Conservation (phyloP, 1,140 invertebrate genomes). For the Venturia canescens region DNA sequence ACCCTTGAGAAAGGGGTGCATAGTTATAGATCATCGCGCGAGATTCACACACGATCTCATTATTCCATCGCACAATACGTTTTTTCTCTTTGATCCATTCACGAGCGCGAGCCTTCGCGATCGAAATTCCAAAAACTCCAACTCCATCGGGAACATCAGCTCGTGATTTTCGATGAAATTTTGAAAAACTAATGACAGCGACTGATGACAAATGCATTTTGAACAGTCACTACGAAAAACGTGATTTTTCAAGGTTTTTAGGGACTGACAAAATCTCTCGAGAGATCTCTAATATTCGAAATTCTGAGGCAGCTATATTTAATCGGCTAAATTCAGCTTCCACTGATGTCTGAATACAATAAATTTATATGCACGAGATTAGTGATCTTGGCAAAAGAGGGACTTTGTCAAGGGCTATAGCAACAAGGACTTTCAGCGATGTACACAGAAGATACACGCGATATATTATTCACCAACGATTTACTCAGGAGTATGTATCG, state of each 20-base stretch:
- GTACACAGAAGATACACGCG: slow-evolving; percentile 12
- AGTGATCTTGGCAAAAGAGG: slow-evolving; percentile 32
- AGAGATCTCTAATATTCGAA: no score
- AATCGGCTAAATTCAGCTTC: no score
- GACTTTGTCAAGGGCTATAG: background rate
- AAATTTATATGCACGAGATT: background rate
- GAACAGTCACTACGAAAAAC: no score
- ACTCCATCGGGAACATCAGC: no score
- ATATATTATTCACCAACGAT: slow-evolving; percentile 17
- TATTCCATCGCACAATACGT: background rate
- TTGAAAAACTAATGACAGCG: no score
- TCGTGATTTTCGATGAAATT: background rate
- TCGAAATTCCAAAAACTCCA: no score
- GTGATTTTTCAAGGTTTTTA: no score
- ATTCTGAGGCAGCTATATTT: no score
- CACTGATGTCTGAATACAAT: no score
- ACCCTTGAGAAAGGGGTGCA: slow-evolving; percentile 58
- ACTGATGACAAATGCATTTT: no score
- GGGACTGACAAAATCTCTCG: no score
- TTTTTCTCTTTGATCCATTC: background rate
- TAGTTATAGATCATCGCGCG: slow-evolving; percentile 67
- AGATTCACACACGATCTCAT: slow-evolving; percentile 40
- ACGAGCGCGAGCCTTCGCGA: no score
- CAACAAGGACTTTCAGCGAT: background rate
- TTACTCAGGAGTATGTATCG: slow-evolving; percentile 33